Conservation (phyloP, 2,113 vertebrate species). For the Protobothrops flavoviridis region DNA sequence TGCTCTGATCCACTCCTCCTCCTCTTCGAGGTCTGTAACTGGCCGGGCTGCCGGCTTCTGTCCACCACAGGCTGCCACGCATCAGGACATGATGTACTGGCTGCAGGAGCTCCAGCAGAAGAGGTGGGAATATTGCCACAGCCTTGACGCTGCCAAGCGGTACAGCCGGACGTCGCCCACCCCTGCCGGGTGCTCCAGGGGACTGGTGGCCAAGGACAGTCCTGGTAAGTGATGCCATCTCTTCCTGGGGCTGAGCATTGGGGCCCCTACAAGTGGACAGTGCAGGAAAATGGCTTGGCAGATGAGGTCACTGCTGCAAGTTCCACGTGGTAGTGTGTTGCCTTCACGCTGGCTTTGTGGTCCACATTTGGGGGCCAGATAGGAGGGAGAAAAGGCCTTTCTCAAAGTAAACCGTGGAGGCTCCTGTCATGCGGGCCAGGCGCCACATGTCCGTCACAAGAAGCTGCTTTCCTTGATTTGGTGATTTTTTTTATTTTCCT, state of each 20-base stretch:
- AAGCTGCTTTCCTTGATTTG: neutral
- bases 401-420: neutral
- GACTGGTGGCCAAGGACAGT: constrained; percentile 88
- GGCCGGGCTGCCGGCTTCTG: fast-evolving
- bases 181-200: constrained; percentile 72
- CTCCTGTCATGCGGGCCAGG: neutral
- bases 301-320: neutral
- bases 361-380: neutral
- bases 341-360: neutral
- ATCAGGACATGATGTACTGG: constrained; percentile 92
- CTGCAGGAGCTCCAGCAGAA: constrained; percentile 96
- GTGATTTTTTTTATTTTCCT: neutral
- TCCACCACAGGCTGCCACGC: constrained; percentile 79
- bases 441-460: neutral
- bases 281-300: neutral
- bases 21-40: neutral
- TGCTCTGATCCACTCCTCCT: neutral
- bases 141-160: constrained; percentile 71
- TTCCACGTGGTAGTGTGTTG: neutral
- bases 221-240: constrained; percentile 68
- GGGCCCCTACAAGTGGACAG: neutral
- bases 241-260: neutral
- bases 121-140: constrained; percentile 92
- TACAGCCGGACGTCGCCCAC: constrained; percentile 78
- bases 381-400: neutral